Evolutionary conservation across 2,888 invertebrate species (phyloP), one percentile per base, ranked within the genome.

Genomic region (Zygogramma bicolorata): DNA sequence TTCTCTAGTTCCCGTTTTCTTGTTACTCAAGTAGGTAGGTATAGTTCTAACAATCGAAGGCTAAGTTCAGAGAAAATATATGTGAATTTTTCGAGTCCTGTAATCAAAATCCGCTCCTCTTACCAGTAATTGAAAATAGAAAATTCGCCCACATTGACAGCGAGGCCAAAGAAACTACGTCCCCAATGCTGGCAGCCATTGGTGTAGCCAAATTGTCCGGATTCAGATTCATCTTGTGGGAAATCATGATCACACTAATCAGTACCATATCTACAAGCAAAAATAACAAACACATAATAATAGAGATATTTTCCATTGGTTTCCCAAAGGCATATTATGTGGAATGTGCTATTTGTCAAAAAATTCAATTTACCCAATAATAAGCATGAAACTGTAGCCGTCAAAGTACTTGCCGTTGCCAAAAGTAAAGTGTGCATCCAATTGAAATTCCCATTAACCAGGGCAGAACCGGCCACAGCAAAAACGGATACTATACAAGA

Each of bases 131-230:
- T 5, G 88, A 88, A 83, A 91, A 95, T 81, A 97, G 90, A 67
- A 93, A 88, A 75, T 93, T 93, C 15, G 97, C 95, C 76, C 97
- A 94, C 77, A 92, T 90, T 0, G 98, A 93, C 0, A 98, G 89
- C 18, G 97, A 91, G 8, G 94, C 91, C 80, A 98, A 92, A 73
- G 98, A 98, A 49, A 97, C 95, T 18, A 98, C 93, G 87, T 99
- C 99, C 2, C 98, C 98, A 76, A 98, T 93, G 80, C 97, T 97
- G 10, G 98, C 98, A 20, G 98, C 98, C 53, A 99, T 90, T 0
- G 98, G 98, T 1, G 98, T 98, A 65, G 98, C 98, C 81, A 99
- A 91, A 88, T 99, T 99, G 88, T 99, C 98, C 0, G 98, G 98
- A 87, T 99, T 98, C 85, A 98, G 92, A 79, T 93, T 93, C 83